Percentiles rank a stretch among this genome's conserved stretches.
Evolutionary conservation across 2,113 vertebrate species (phyloP).

Genomic region (Mastomys natalensis): DNA sequence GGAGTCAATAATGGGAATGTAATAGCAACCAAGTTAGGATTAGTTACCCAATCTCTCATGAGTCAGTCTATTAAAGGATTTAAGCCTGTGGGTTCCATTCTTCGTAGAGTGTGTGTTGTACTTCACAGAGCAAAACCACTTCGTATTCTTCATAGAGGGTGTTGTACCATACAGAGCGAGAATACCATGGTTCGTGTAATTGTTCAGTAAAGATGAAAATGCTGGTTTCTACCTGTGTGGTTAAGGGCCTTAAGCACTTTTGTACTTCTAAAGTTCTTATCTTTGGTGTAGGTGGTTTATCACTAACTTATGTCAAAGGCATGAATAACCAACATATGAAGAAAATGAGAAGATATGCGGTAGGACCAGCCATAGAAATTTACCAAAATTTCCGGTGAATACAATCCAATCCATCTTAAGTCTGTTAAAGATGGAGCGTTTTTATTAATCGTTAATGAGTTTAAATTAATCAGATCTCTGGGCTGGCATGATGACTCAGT

Average conservation of each 20-base stretch:
- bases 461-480: background rate
- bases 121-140: background rate
- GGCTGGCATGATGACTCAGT: too few relatives aligned
- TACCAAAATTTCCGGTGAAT: background rate
- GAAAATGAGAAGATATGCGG: background rate
- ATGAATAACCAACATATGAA: background rate
- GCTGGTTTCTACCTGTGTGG: background rate
- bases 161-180: background rate
- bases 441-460: background rate
- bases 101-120: slow-evolving; percentile 11
- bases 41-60: background rate
- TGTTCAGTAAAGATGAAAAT: background rate
- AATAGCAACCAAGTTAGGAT: background rate
- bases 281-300: background rate
- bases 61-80: background rate
- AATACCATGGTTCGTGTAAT: background rate
- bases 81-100: background rate
- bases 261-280: background rate
- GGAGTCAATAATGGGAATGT: slow-evolving; percentile 16
- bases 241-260: background rate
- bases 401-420: background rate
- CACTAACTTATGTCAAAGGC: background rate
- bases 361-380: background rate
- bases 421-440: background rate
- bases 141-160: background rate